phyloP scores from a whole-genome alignment of 1,140 invertebrate genomes.

The Cydia fagiglandana region DNA sequence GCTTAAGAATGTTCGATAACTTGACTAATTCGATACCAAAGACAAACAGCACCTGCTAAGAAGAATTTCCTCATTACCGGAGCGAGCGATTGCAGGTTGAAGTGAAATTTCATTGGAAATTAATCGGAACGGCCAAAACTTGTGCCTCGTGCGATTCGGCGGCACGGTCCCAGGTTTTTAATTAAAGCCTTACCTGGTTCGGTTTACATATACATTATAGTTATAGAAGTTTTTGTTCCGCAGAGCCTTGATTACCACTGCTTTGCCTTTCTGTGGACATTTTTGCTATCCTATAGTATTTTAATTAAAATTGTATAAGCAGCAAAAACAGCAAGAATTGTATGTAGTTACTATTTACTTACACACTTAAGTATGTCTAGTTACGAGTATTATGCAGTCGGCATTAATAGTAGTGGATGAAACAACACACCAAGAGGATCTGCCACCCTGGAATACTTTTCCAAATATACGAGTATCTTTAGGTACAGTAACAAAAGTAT shows the following conservation, averaged over 20 bases:
- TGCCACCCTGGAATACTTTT: too few relatives aligned
- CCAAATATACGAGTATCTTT: too few relatives aligned
- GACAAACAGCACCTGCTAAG: conserved; percentile 9
- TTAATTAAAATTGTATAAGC: too few relatives aligned
- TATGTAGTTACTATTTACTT: too few relatives aligned
- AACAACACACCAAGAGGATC: too few relatives aligned
- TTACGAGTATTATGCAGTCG: too few relatives aligned
- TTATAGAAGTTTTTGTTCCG: not conserved
- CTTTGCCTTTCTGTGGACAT: not conserved
- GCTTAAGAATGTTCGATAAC: not conserved
- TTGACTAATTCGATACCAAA: not conserved
- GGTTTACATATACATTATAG: not conserved
- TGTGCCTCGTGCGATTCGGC: not conserved
- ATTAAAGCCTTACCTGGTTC: conserved; percentile 4
- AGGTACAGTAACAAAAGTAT: too few relatives aligned
- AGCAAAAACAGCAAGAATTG: too few relatives aligned
- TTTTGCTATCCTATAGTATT: not conserved
- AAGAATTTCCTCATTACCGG: conserved; percentile 6
- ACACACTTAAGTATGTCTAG: too few relatives aligned
- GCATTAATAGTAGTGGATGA: too few relatives aligned
- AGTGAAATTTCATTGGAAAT: conserved; percentile 17
- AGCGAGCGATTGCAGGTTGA: not conserved
- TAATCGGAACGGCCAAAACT: conserved; percentile 9
- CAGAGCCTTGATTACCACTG: not conserved
- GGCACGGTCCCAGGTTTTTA: conserved; percentile 4